Conservation (phyloP, 1,140 invertebrate genomes). For the Watersipora subatra region DNA sequence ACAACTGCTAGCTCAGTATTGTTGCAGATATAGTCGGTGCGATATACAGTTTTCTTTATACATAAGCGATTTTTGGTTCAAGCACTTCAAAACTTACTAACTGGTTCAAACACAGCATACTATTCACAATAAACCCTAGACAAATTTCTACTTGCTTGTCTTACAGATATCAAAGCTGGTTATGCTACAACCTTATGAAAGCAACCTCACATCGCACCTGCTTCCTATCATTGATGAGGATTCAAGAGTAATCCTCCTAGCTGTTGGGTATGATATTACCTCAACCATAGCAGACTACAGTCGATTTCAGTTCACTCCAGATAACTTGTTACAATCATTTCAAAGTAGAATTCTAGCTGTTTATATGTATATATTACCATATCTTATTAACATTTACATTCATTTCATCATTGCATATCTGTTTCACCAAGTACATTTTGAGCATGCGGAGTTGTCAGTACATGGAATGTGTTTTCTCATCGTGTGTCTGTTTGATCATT, state of each 20-base stretch:
- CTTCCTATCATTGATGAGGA: constrained; percentile 64
- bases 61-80: too few species aligned
- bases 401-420: constrained; percentile 5
- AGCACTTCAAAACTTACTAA: too few species aligned
- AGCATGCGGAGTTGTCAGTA: too few species aligned
- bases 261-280: constrained; percentile 60
- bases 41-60: too few species aligned
- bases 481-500: too few species aligned
- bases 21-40: too few species aligned
- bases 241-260: constrained; percentile 78
- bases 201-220: constrained; percentile 47
- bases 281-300: background rate
- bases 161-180: constrained; percentile 69
- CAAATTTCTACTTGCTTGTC: too few species aligned
- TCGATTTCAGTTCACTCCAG: background rate
- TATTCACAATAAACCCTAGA: too few species aligned
- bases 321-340: constrained; percentile 4
- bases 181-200: constrained; percentile 43
- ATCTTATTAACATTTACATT: constrained; percentile 6
- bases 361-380: background rate
- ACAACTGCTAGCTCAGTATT: too few species aligned
- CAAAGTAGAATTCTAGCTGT: constrained; percentile 13
- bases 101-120: too few species aligned
- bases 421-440: background rate
- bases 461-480: too few species aligned